Evolutionary conservation across 2,113 vertebrate species (phyloP).

Genomic region (Catagonus wagneri): DNA sequence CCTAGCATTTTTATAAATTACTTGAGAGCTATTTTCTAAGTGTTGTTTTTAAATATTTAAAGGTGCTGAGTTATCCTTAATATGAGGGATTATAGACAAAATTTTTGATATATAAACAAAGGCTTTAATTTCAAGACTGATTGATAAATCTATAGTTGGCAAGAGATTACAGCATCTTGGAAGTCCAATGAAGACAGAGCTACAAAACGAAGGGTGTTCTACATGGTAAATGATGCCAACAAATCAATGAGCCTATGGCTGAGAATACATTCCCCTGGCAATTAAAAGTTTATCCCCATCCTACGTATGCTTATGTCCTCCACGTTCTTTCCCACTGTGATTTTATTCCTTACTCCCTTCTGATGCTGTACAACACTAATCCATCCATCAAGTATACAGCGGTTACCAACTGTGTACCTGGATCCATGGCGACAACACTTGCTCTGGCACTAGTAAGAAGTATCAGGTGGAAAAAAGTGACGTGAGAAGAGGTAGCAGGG

Average conservation of each 20-base stretch:
- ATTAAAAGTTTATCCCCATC: not conserved
- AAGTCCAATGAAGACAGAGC: slow-evolving; percentile 21
- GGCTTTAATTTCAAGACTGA: slow-evolving; percentile 15
- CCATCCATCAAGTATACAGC: not conserved
- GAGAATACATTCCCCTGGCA: not conserved
- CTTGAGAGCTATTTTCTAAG: not conserved
- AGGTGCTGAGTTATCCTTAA: slow-evolving; percentile 24
- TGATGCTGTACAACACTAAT: not conserved
- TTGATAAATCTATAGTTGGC: not conserved
- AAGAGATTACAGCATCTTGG: not conserved
- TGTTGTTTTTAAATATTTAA: slow-evolving; percentile 22
- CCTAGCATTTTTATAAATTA: slow-evolving; percentile 29
- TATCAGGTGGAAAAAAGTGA: not conserved
- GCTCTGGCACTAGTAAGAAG: not conserved
- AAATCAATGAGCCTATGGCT: not conserved
- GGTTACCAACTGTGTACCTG: not conserved
- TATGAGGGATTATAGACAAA: not conserved
- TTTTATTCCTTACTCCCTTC: not conserved
- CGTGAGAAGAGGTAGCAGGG: not conserved
- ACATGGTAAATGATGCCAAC: not conserved
- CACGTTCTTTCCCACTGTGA: not conserved
- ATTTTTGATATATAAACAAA: slow-evolving; percentile 26
- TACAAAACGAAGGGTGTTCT: not conserved
- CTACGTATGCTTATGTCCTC: not conserved
- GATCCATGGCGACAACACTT: not conserved